Percentiles rank a stretch among this genome's conserved stretches.
These are phyloP conservation scores for Alfaro cultratus DNA, from an alignment of 2,797 vertebrate species.

Conservation along the genomic window DNA sequence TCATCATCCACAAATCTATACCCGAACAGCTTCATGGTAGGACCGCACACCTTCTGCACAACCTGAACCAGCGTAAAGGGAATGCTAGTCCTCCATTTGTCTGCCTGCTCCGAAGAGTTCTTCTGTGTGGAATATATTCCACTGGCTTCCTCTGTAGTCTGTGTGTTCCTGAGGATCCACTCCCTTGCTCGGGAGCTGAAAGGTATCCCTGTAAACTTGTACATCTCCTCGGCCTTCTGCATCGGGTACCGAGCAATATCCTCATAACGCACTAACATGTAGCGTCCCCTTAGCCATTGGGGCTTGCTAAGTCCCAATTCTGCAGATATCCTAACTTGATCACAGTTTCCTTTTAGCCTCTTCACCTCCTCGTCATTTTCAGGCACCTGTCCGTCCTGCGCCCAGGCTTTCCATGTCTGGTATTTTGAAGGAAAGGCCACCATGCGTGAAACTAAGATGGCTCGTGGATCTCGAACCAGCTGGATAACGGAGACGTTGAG, in stretches of 20 bases:
- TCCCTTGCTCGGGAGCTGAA: slow-evolving; percentile 88
- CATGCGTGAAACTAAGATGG: slow-evolving; percentile 93
- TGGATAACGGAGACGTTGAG: slow-evolving; percentile 93
- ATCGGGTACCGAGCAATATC: slow-evolving; percentile 93
- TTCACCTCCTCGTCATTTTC: slow-evolving; percentile 89
- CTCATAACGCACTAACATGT: slow-evolving; percentile 97
- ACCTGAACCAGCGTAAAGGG: slow-evolving; percentile 93
- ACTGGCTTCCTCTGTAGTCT: slow-evolving; percentile 81
- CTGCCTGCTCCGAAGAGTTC: slow-evolving; percentile 95
- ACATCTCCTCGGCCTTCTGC: slow-evolving; percentile 93
- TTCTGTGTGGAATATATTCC: slow-evolving; percentile 94
- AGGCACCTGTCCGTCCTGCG: slow-evolving; percentile 82
- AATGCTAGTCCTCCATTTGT: slow-evolving; percentile 95
- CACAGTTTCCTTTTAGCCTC: slow-evolving; percentile 91
- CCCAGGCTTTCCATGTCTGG: slow-evolving; percentile 92
- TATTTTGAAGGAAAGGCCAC: slow-evolving; percentile 93
- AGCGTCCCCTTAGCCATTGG: slow-evolving; percentile 88
- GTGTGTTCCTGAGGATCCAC: slow-evolving; percentile 93
- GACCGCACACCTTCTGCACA: slow-evolving; percentile 90
- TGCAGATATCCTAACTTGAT: slow-evolving; percentile 88
- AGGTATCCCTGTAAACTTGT: slow-evolving; percentile 89
- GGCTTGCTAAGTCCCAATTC: slow-evolving; percentile 90
- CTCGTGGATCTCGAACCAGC: slow-evolving; percentile 93
- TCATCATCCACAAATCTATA: slow-evolving; percentile 88
- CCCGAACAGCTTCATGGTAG: slow-evolving; percentile 92